These are phyloP conservation scores for Noctua pronuba DNA, from an alignment of 2,888 invertebrate species.

Conservation along the genomic window DNA sequence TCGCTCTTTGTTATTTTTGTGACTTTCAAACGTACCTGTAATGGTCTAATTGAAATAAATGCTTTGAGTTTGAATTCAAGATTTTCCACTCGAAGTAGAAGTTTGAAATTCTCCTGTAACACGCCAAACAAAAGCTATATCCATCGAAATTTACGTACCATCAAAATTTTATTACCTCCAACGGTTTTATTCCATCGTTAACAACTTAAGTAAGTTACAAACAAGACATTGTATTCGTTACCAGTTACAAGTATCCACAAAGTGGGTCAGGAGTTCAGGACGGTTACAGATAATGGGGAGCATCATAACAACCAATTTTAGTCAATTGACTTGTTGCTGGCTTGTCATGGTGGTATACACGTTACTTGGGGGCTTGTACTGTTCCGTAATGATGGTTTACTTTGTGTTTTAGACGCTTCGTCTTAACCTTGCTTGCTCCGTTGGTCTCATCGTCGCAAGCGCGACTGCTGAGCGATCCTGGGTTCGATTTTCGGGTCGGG, in stretches of 20 bases:
- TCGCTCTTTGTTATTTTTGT: too few relatives aligned
- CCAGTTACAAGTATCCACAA: conserved; percentile 12
- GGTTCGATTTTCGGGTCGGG: too few relatives aligned
- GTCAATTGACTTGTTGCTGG: conserved; percentile 43
- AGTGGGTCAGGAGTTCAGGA: conserved; percentile 45
- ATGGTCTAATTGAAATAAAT: too few relatives aligned
- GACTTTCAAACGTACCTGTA: too few relatives aligned
- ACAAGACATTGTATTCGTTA: conserved; percentile 1
- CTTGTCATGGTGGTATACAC: not conserved
- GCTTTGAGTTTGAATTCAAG: too few relatives aligned
- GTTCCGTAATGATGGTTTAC: not conserved
- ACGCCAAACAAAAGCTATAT: not conserved
- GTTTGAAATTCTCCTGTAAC: not conserved
- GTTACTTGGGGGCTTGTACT: not conserved
- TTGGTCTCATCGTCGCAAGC: too few relatives aligned
- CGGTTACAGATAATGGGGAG: conserved; percentile 24
- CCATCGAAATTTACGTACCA: not conserved
- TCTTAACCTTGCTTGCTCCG: too few relatives aligned
- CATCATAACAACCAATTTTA: conserved; percentile 32
- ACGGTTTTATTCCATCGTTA: conserved; percentile 19
- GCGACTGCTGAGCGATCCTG: too few relatives aligned
- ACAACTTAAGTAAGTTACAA: not conserved
- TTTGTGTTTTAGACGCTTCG: not conserved
- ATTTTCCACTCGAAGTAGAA: too few relatives aligned
- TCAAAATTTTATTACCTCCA: not conserved